phyloP scores from a whole-genome alignment of 2,888 invertebrate species.

The Lasioglossum morio region DNA sequence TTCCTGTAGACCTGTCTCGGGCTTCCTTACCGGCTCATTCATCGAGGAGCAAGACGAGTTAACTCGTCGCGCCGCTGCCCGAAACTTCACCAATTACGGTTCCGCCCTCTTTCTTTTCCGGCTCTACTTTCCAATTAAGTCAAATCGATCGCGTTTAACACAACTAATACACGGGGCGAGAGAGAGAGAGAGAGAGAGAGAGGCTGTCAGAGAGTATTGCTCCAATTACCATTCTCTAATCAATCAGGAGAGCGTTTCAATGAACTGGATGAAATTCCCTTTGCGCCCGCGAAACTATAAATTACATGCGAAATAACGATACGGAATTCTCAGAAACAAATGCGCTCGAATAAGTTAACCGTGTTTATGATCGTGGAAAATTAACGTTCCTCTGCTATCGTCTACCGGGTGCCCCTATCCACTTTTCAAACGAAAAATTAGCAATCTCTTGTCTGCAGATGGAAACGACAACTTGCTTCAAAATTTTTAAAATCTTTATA shows the following conservation, averaged over 20 bases:
- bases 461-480: neutral
- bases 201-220: neutral
- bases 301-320: neutral
- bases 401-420: neutral
- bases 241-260: neutral
- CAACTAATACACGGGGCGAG: neutral
- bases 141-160: neutral
- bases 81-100: constrained; percentile 35
- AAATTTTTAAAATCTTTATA: neutral
- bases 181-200: neutral
- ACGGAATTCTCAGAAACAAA: neutral
- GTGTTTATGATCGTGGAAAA: neutral
- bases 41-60: constrained; percentile 30
- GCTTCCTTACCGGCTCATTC: constrained; percentile 1
- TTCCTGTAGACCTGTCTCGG: neutral
- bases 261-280: constrained; percentile 12
- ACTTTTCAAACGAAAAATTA: neutral
- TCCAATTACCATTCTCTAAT: constrained; percentile 18
- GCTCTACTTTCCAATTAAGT: neutral
- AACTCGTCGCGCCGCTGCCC: constrained; percentile 23
- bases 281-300: neutral
- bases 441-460: neutral
- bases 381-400: neutral
- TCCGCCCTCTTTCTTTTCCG: neutral
- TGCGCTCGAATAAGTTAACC: neutral